These are phyloP conservation scores for Arctocebus calabarensis DNA, from an alignment of 2,797 vertebrate species.

Conservation along the genomic window DNA sequence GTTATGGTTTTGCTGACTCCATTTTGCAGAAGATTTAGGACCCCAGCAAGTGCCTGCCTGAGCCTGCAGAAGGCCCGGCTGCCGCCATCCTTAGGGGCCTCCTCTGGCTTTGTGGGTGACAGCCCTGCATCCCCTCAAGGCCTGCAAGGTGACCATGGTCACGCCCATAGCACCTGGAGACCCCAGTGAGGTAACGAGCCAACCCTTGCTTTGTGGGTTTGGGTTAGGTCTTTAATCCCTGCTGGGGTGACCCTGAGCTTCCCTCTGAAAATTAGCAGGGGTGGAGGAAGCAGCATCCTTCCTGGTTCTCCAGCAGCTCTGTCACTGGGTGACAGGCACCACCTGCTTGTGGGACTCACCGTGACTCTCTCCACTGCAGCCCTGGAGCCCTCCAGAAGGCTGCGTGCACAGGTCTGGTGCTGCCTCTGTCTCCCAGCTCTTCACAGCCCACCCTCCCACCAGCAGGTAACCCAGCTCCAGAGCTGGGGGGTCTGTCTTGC, in stretches of 20 bases:
- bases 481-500: too few relatives aligned
- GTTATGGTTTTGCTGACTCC: neutral
- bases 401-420: fast-evolving
- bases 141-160: fast-evolving
- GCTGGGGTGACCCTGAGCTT: neutral
- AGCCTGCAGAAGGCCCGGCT: fast-evolving
- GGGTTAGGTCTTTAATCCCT: too few relatives aligned
- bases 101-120: neutral
- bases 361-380: neutral
- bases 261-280: neutral
- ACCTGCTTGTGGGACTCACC: neutral
- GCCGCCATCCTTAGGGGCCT: too few relatives aligned
- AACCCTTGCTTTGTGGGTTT: fast-evolving
- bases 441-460: fast-evolving
- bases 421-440: neutral
- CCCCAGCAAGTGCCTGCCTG: fast-evolving
- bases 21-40: conserved; percentile 46
- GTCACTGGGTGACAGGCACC: neutral
- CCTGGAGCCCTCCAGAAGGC: fast-evolving
- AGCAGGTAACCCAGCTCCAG: fast-evolving
- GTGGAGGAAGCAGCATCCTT: fast-evolving
- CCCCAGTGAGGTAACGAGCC: fast-evolving
- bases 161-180: fast-evolving
- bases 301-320: neutral
- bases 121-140: fast-evolving